Conservation (phyloP, 2,888 invertebrate genomes). For the Cryptus viduatorius region DNA sequence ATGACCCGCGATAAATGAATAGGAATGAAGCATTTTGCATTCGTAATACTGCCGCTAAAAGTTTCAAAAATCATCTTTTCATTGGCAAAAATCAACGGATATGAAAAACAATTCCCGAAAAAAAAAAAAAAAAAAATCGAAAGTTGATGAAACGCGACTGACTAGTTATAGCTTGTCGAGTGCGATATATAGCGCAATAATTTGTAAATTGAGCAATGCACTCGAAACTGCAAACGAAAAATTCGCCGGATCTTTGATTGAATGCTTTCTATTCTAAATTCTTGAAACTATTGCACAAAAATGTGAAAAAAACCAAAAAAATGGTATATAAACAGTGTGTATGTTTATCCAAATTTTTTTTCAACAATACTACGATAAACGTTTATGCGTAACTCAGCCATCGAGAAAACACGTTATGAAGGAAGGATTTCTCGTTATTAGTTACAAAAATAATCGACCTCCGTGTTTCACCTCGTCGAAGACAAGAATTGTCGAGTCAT, state of each 20-base stretch:
- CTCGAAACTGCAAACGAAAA: conserved; percentile 8
- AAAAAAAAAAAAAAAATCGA: neutral
- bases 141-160: conserved; percentile 29
- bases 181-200: neutral
- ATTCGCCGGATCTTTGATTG: conserved; percentile 42
- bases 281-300: neutral
- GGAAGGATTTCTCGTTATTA: conserved; percentile 32
- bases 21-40: neutral
- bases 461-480: conserved; percentile 47
- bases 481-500: conserved; percentile 43
- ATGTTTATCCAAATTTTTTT: neutral
- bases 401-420: conserved; percentile 33
- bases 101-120: neutral
- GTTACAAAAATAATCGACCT: conserved; percentile 65
- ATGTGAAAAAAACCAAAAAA: neutral
- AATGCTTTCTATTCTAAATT: conserved; percentile 39
- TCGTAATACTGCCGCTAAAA: conserved; percentile 51
- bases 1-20: conserved; percentile 17
- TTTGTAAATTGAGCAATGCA: conserved; percentile 25
- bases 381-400: conserved; percentile 49
- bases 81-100: neutral
- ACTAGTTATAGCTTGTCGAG: conserved; percentile 40
- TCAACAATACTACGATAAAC: conserved; percentile 30
- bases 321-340: neutral
- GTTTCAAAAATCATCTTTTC: neutral